Percentiles rank a stretch among this genome's conserved stretches.
Evolutionary conservation across 2,113 vertebrate genomes (phyloP).

Genomic region (Oncorhynchus clarkii): DNA sequence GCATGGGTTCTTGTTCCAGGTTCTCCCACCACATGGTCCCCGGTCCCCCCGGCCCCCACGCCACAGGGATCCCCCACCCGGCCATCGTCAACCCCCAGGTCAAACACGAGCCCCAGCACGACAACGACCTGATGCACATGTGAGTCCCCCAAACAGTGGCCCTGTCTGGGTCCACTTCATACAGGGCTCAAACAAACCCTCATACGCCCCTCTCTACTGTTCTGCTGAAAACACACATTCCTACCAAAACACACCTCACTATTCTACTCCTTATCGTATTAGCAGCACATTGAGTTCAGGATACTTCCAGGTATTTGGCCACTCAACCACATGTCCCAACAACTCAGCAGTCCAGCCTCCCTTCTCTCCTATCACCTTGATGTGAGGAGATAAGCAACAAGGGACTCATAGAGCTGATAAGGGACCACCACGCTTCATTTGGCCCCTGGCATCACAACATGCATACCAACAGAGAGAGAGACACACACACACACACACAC

Average conservation of each 20-base stretch:
- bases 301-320: slow-evolving; percentile 53
- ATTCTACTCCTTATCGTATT: background rate
- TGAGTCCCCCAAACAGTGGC: slow-evolving; percentile 71
- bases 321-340: background rate
- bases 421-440: slow-evolving; percentile 54
- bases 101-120: slow-evolving; percentile 95
- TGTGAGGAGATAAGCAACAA: slow-evolving; percentile 58
- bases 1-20: slow-evolving; percentile 71
- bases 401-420: slow-evolving; percentile 56
- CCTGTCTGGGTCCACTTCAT: background rate
- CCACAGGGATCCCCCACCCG: slow-evolving; percentile 98
- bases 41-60: slow-evolving; percentile 91
- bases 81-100: slow-evolving; percentile 98
- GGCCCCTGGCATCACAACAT: slow-evolving; percentile 60
- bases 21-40: slow-evolving; percentile 99
- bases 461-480: slow-evolving; percentile 15
- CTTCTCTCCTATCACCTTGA: slow-evolving; percentile 49
- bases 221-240: background rate
- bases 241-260: too few species aligned
- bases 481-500: too few species aligned
- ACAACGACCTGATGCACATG: slow-evolving; percentile 97
- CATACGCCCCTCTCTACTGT: background rate
- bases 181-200: background rate
- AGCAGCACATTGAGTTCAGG: slow-evolving; percentile 18
- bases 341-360: slow-evolving; percentile 1